Evolutionary conservation across 2,888 invertebrate genomes (phyloP), one percentile per base, ranked within the genome.

Genomic region (Drosophila robusta): DNA sequence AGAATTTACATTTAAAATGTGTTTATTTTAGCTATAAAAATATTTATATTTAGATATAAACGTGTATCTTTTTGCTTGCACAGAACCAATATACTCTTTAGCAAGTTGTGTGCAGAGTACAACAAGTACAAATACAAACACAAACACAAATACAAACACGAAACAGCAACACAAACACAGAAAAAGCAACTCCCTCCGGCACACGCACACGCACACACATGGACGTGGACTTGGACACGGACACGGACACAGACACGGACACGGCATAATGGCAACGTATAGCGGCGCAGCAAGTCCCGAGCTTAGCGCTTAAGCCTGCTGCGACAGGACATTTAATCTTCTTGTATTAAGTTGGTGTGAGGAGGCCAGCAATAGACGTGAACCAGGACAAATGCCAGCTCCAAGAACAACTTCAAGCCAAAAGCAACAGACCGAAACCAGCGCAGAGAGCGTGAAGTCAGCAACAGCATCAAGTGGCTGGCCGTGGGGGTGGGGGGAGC

Each of bases 241-340:
- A 39, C 55, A 56, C 9, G 38, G 36, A 47, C 32, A 63, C 51
- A 55, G 52, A 39, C 55, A 56, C 9, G 36, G 16, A 16, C 34
- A 34, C 34, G 34, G 61, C 70, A 62, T 72, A 71, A 72, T 72
- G 66, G 72, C 47, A 75, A 58, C 65, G 69, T 78, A 34, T 44
- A 78, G 61, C 61, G 49, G 54, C 55, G 75, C 50, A 79, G 74
- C 74, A 80, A 89, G 79, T 79, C 72, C 62, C 57, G 64, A 45
- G 88, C 87, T 85, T 84, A 85, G 63, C 72, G 79, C 70, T 54
- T 70, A 89, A 85, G 88, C 78, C 85, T 75, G 73, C 79, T 89
- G 87, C 85, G 89, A 87, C 85, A 85, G 85, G 85, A 85, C 89
- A 89, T 85, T 85, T 89, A 89, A 85, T 85, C 89, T 81, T 63